A percentile compares a stretch with the other conserved stretches of the same genome.
Conservation (phyloP, 2,888 invertebrate genomes). For the Deilephila porcellus region DNA sequence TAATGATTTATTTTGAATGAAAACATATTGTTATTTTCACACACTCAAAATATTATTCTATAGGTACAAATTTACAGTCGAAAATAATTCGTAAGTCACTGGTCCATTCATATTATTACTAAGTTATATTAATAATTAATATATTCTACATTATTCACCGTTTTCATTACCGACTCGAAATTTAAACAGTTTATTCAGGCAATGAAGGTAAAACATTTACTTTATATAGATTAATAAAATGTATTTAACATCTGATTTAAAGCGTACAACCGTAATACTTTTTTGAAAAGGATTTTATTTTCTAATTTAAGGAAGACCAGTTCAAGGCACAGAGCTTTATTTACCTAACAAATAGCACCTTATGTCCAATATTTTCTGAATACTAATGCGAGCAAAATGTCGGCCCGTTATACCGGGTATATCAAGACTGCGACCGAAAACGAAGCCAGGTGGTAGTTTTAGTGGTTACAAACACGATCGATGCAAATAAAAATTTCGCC, state of each 20-base stretch:
- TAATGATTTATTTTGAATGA: neutral
- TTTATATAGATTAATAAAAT: slow-evolving; percentile 49
- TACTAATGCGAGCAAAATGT: neutral
- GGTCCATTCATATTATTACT: slow-evolving; percentile 53
- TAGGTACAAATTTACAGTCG: slow-evolving; percentile 46
- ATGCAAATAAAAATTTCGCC: no score
- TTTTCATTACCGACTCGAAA: neutral
- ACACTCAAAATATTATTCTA: slow-evolving; percentile 35
- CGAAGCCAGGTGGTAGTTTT: no score
- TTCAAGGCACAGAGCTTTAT: slow-evolving; percentile 62
- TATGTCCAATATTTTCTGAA: slow-evolving; percentile 16
- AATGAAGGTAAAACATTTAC: slow-evolving; percentile 28
- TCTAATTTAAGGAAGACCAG: slow-evolving; percentile 70
- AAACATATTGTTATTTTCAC: slow-evolving; percentile 31
- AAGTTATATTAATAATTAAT: slow-evolving; percentile 47
- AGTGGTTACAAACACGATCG: no score
- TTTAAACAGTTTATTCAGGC: slow-evolving; percentile 31
- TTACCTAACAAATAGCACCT: slow-evolving; percentile 65
- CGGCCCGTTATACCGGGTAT: no score
- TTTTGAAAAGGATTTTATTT: slow-evolving; percentile 57
- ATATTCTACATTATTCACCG: neutral
- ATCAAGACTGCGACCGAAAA: no score
- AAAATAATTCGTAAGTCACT: slow-evolving; percentile 48
- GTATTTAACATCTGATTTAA: slow-evolving; percentile 75
- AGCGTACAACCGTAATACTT: slow-evolving; percentile 82